Conservation (phyloP, 2,113 vertebrate species). For the Grammomys dolichurus region DNA sequence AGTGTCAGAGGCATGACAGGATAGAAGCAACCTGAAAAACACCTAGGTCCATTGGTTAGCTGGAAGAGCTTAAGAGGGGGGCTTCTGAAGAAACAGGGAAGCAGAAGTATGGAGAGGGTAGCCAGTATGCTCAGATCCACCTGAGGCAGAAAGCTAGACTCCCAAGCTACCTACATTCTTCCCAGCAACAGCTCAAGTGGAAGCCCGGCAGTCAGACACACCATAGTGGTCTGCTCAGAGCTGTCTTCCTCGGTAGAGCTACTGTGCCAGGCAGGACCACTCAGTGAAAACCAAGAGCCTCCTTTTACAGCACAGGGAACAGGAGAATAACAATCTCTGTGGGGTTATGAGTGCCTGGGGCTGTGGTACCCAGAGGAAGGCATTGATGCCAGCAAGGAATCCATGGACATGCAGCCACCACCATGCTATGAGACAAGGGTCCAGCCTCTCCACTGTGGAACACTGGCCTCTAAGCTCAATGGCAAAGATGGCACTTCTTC, state of each 20-base stretch:
- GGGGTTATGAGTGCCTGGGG: not conserved
- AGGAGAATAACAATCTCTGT: not conserved
- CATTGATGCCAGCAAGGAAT: too few relatives aligned
- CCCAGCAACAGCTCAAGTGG: not conserved
- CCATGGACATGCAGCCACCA: not conserved
- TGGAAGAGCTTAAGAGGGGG: not conserved
- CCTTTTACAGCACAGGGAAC: not conserved
- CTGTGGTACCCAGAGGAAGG: not conserved
- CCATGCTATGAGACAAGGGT: not conserved
- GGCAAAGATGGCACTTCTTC: not conserved
- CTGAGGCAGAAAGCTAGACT: not conserved
- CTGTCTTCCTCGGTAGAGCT: not conserved
- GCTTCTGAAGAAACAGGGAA: not conserved
- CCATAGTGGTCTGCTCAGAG: rapidly evolving
- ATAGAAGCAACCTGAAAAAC: not conserved
- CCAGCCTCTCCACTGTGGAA: not conserved
- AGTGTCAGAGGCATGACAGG: not conserved
- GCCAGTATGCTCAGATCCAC: not conserved
- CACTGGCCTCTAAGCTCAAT: not conserved
- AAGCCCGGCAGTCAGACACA: rapidly evolving
- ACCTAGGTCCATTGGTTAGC: not conserved
- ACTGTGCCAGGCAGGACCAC: not conserved
- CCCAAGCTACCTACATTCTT: rapidly evolving
- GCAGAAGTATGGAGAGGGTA: not conserved
- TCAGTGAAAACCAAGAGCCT: not conserved